These are phyloP conservation scores for Pantherophis alleghaniensis DNA, from an alignment of 2,797 vertebrate genomes.

Conservation along the genomic window DNA sequence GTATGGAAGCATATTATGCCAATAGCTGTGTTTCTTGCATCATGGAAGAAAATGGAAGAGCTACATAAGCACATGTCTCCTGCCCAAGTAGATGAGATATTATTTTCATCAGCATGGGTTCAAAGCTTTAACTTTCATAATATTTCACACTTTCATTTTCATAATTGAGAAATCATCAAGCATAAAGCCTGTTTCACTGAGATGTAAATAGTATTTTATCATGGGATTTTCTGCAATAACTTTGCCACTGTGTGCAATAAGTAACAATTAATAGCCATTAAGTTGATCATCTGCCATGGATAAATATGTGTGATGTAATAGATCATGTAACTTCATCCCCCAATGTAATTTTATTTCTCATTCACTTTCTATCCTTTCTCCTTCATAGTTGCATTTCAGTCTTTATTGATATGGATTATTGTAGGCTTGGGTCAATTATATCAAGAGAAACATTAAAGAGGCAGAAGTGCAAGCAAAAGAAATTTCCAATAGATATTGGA, in stretches of 20 bases:
- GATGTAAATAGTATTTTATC: background rate
- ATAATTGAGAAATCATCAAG: conserved; percentile 7
- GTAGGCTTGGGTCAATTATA: background rate
- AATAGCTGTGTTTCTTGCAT: background rate
- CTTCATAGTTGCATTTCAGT: background rate
- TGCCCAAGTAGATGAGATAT: background rate
- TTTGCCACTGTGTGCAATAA: background rate
- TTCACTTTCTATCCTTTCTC: background rate
- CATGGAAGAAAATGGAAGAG: background rate
- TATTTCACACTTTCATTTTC: conserved; percentile 4
- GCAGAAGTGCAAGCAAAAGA: background rate
- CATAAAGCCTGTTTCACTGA: background rate
- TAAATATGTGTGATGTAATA: background rate
- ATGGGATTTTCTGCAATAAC: background rate
- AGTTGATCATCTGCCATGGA: background rate
- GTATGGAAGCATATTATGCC: background rate
- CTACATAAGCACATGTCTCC: background rate
- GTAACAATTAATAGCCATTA: background rate
- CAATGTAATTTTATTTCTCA: background rate
- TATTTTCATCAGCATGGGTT: conserved; percentile 9
- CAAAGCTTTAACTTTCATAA: background rate
- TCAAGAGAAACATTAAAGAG: background rate
- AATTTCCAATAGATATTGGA: background rate
- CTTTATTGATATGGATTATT: background rate
- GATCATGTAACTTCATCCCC: background rate